Percentiles rank a stretch among this genome's conserved stretches.
phyloP scores from a whole-genome alignment of 2,797 vertebrate genomes.

The Fratercula arctica region DNA sequence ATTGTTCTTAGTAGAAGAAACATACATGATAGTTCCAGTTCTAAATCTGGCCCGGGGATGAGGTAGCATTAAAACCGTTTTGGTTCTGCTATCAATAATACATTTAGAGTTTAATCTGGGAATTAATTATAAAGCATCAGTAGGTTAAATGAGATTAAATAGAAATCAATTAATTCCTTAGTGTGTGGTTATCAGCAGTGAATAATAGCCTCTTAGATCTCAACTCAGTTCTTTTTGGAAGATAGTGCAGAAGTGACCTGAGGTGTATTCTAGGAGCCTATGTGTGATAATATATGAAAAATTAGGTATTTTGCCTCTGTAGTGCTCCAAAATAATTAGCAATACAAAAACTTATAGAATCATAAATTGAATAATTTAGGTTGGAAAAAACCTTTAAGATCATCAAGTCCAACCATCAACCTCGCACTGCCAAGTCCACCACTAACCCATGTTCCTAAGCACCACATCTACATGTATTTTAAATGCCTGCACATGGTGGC shows the following conservation, averaged over 20 bases:
- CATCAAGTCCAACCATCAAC: background rate
- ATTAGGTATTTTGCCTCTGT: background rate
- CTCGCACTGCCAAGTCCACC: background rate
- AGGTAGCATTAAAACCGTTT: background rate
- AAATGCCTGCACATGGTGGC: background rate
- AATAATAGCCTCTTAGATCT: background rate
- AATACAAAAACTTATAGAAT: background rate
- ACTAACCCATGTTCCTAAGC: background rate
- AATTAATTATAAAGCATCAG: background rate
- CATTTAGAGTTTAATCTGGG: background rate
- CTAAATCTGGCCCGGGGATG: background rate
- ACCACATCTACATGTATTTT: background rate
- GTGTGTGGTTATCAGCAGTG: background rate
- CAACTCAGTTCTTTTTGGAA: background rate
- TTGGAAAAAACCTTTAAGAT: background rate
- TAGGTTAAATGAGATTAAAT: background rate
- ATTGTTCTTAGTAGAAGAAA: background rate
- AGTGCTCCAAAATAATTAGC: background rate
- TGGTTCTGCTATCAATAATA: background rate
- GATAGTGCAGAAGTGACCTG: background rate
- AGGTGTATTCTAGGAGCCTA: background rate
- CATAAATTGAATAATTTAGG: background rate
- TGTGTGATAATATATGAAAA: background rate
- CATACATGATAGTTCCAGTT: background rate
- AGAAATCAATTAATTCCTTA: background rate